Evolutionary conservation across 2,113 vertebrate species (phyloP), one percentile per base, ranked within the genome.

Genomic region (Polypterus senegalus): DNA sequence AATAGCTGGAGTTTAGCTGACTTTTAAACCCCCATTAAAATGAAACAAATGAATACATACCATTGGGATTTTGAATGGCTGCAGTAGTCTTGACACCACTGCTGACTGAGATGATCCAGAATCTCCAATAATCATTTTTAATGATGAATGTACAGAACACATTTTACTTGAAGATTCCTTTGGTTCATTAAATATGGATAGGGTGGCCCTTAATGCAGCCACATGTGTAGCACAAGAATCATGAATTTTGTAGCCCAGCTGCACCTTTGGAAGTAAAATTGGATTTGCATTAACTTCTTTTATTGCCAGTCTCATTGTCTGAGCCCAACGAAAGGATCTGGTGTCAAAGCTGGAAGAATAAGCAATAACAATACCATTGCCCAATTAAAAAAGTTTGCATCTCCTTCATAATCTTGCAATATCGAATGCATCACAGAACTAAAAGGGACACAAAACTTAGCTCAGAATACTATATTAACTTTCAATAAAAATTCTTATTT

Each of bases 141-240:
- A 73, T 1, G 76, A 67, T 11, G 74, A 74, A 43, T 69, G 64
- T 64, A 62, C 59, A 5, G 60, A 64, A 64, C 83, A 86, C 61
- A 65, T 64, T 4, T 64, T 63, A 45, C 63, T 66, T 4, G 70
- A 43, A 3, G 65, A 61, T 58, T 77, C 73, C 5, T 54, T 70
- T 10, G 70, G 51, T 5, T 75, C 77, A 4, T 84, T 86, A 11
- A 87, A 27, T 7, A 79, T 64, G 46, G 78, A 70, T 9, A 86
- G 60, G 60, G 73, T 76, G 45, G 83, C 81, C 60, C 82, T 77
- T 59, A 83, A 78, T 47, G 76, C 79, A 3, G 75, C 78, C 49
- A 81, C 73, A 9, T 80, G 81, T 64, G 83, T 81, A 9, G 76
- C 75, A 72, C 85, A 87, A 5, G 85, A 87, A 69, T 87, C 85